Evolutionary conservation across 2,888 invertebrate genomes (phyloP), one percentile per base, ranked within the genome.

Genomic region (Emesis russula): DNA sequence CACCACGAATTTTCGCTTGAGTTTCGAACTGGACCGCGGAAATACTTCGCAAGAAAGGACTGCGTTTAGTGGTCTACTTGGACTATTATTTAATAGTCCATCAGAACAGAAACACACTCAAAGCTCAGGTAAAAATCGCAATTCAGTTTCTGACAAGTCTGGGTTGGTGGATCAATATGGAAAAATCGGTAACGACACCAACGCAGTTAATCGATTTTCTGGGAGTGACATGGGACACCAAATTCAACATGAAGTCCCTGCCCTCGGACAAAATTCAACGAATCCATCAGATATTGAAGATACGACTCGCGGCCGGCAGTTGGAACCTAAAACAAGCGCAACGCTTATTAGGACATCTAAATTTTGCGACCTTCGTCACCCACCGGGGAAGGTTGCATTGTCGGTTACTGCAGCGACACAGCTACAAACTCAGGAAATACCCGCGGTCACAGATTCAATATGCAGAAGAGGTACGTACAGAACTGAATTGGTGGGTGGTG

Each of bases 321-420:
- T 68, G 31, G 33, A 63, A 66, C 82, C 87, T 88, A 78, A 89
- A 86, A 36, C 86, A 90, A 83, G 85, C 79, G 44, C 88, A 89
- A 85, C 58, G 81, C 73, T 83, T 88, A 66, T 86, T 90, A 83
- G 44, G 13, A 53, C 38, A 58, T 73, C 89, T 93, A 81, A 90
- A 90, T 77, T 89, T 89, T 84, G 89, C 89, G 31, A 88, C 83
- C 78, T 92, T 91, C 87, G 77, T 89, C 85, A 89, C 85, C 80
- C 83, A 33, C 44, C 87, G 83, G 84, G 88, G 89, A 86, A 84
- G 77, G 81, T 81, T 88, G 78, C 88, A 88, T 80, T 92, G 87
- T 76, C 85, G 92, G 1, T 58, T 53, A 18, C 75, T 92, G 68
- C 83, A 85, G 48, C 74, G 75, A 18, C 44, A 86, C 74, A 71